Base-by-base conservation (phyloP, 1,140 invertebrate genomes). In the Drosophila pseudoananassae region DNA sequence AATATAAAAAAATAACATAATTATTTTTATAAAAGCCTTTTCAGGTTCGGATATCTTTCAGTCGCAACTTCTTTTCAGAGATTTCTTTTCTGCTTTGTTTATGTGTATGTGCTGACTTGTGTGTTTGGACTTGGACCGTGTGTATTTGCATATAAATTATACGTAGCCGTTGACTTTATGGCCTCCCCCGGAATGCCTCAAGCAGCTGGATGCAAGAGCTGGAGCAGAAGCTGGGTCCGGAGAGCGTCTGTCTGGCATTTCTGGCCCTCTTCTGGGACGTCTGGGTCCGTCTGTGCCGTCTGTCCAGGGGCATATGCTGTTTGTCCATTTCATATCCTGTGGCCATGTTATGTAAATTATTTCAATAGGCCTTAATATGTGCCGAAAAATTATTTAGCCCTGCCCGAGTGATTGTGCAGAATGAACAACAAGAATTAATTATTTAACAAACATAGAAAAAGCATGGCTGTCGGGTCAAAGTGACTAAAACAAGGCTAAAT, bases 101-200 rank as follows among this genome's bases (percentile, higher is more conserved):
- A 55, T 69, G 5, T 77, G 66, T 69, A 55, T 69, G 49, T 76
- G 54, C 50, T 45, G 47, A 64, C 75, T 59, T 58, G 49, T 73
- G 49, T 57, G 70, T 50, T 80, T 72, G 69, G 81, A 80, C 76
- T 77, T 77, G 68, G 57, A 85, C 78, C 82, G 77, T 85, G 78
- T 87, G 82, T 87, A 87, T 87, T 87, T 87, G 83, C 82, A 87
- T 88, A 87, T 88, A 87, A 87, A 87, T 87, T 87, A 87, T 87
- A 88, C 78, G 75, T 78, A 76, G 83, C 83, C 77, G 81, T 87
- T 87, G 82, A 87, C 82, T 87, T 87, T 82, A 78, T 87, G 83
- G 73, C 81, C 81, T 85, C 82, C 68, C 61, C 64, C 73, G 81
- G 82, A 81, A 87, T 85, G 81, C 81, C 81, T 85, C 78, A 87